Evolutionary conservation across 1,140 invertebrate species (phyloP), one percentile per base, ranked within the genome.

Genomic region (Augochlora pura): DNA sequence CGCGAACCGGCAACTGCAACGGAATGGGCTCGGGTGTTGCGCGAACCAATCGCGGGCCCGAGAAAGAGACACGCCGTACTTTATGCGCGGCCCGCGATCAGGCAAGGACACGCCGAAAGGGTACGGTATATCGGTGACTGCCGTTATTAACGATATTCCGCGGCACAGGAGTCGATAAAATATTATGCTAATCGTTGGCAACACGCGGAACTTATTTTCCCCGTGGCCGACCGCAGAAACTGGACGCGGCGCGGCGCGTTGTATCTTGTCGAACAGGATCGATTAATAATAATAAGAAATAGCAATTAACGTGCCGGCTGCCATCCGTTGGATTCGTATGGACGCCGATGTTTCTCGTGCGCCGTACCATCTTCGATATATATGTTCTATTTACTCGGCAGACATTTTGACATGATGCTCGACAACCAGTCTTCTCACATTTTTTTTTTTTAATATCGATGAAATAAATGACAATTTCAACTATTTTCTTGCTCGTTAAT

Each of bases 71-170:
- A 2, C 8, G 57, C 9, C 46, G 69, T 77, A 62, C 52, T 80
- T 84, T 81, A 77, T 77, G 69, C 82, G 42, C 27, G 68, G 39
- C 62, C 49, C 52, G 64, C 57, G 62, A 71, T 57, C 71, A 54
- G 60, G 75, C 80, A 86, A 85, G 84, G 83, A 86, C 85, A 83
- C 46, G 77, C 83, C 68, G 84, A 86, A 86, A 86, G 76, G 85
- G 85, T 85, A 71, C 27, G 16, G 60, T 23, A 23, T 54, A 54
- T 65, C 72, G 77, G 83, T 86, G 85, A 86, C 81, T 86, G 77
- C 60, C 21, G 77, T 86, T 86, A 86, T 86, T 86, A 86, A 86
- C 85, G 83, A 86, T 86, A 85, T 83, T 86, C 84, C 76, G 74
- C 77, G 76, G 66, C 21, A 42, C 71, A 59, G 77, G 60, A 72